phyloP scores from a whole-genome alignment of 1,140 invertebrate species.

The Holotrichia oblita region DNA sequence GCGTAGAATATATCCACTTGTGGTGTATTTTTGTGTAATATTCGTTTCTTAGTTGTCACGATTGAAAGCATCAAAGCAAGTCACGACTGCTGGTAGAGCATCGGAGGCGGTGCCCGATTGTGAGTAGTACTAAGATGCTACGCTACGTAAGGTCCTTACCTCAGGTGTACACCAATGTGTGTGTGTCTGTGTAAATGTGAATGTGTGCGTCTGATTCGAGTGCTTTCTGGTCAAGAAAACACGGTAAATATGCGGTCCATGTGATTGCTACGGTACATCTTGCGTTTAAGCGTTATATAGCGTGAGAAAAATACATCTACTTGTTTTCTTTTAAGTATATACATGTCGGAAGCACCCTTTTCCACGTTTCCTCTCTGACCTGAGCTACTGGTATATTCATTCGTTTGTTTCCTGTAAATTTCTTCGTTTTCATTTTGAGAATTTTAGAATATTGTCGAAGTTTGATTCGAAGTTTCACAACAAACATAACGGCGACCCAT shows the following conservation, averaged over 20 bases:
- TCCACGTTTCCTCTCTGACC: too few relatives aligned
- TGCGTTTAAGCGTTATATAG: background rate
- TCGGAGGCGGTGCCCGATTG: constrained; percentile 17
- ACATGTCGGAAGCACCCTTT: too few relatives aligned
- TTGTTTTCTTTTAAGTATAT: background rate
- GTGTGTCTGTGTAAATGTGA: background rate
- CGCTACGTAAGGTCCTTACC: constrained; percentile 21
- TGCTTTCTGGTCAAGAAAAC: constrained; percentile 16
- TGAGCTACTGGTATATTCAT: too few relatives aligned
- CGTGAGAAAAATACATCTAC: constrained; percentile 16
- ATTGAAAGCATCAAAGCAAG: constrained; percentile 35
- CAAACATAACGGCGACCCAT: too few relatives aligned
- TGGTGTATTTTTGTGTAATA: constrained; percentile 25
- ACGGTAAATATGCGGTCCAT: constrained; percentile 10
- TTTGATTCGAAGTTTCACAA: too few relatives aligned
- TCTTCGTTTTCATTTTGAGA: too few relatives aligned
- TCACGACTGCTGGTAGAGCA: constrained; percentile 32
- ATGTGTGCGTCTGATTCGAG: constrained; percentile 7
- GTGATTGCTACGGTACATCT: background rate
- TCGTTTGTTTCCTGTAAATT: too few relatives aligned
- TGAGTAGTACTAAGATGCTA: constrained; percentile 23
- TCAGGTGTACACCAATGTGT: constrained; percentile 3
- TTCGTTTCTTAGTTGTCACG: constrained; percentile 31
- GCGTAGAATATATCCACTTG: constrained; percentile 33
- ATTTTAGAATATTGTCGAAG: too few relatives aligned